Percentiles rank a stretch among this genome's conserved stretches.
Conservation (phyloP, 1,140 invertebrate species). For the Drosophila orena region DNA sequence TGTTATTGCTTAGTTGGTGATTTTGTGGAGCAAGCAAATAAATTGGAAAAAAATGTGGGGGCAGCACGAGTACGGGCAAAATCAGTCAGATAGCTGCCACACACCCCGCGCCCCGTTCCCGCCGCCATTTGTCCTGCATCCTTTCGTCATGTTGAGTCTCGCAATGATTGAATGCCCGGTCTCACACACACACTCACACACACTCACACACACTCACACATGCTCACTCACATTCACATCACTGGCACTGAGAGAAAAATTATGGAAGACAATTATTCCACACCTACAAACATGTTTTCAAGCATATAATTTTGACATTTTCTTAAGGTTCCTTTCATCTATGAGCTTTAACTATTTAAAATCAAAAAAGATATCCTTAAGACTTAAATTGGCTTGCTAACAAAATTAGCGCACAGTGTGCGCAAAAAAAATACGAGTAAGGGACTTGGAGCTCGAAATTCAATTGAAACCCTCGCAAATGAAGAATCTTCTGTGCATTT, state of each 20-base stretch:
- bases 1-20: slow-evolving; percentile 69
- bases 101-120: neutral
- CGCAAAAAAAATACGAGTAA: neutral
- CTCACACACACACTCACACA: slow-evolving; percentile 21
- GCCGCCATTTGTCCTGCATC: slow-evolving; percentile 3
- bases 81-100: slow-evolving; percentile 56
- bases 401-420: too few species aligned
- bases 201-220: slow-evolving; percentile 32
- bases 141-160: slow-evolving; percentile 58
- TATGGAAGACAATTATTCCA: neutral
- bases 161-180: slow-evolving; percentile 76
- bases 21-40: slow-evolving; percentile 78
- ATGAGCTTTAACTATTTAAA: too few species aligned
- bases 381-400: too few species aligned
- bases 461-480: slow-evolving; percentile 77
- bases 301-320: too few species aligned
- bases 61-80: slow-evolving; percentile 27
- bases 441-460: slow-evolving; percentile 67
- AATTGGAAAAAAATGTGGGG: slow-evolving; percentile 54
- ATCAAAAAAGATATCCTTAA: too few species aligned
- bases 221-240: slow-evolving; percentile 3
- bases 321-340: too few species aligned
- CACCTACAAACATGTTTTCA: neutral
- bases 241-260: neutral
- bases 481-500: slow-evolving; percentile 78